phyloP scores from a whole-genome alignment of 2,797 vertebrate species.

The Gobionotothen gibberifrons region DNA sequence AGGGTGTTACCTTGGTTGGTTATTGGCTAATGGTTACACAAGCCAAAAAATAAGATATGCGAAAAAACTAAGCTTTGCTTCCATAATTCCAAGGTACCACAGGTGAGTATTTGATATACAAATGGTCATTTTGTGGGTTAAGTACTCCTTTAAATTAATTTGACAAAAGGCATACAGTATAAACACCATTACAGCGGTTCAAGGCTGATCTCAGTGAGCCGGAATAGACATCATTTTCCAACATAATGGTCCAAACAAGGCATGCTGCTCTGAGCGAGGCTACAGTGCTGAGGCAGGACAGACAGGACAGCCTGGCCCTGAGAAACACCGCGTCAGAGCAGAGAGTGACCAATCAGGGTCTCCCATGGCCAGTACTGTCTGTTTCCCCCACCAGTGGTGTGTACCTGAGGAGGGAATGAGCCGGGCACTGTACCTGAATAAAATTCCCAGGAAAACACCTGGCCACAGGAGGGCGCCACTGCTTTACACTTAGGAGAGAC shows the following conservation, averaged over 20 bases:
- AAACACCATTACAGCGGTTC: constrained; percentile 1
- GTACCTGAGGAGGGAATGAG: constrained; percentile 75
- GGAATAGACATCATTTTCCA: constrained; percentile 7
- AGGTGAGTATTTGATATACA: no score
- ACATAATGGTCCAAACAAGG: constrained; percentile 39
- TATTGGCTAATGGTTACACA: no score
- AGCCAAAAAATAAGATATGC: no score
- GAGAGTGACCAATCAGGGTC: constrained; percentile 34
- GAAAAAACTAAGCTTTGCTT: no score
- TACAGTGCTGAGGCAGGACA: constrained; percentile 69
- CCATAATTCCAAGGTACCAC: no score
- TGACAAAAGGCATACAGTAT: background rate
- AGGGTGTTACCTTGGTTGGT: no score
- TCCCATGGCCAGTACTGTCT: constrained; percentile 71
- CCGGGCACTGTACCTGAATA: constrained; percentile 88
- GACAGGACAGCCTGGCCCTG: constrained; percentile 70
- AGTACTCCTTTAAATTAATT: background rate
- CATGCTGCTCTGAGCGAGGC: constrained; percentile 71
- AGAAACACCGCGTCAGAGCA: constrained; percentile 47
- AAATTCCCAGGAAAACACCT: constrained; percentile 91
- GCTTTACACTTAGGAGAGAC: constrained; percentile 91
- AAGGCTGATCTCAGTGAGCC: constrained; percentile 29
- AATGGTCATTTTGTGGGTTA: no score
- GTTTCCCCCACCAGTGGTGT: constrained; percentile 63
- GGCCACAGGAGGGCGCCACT: constrained; percentile 89